Evolutionary conservation across 2,113 vertebrate species (phyloP), one percentile per base, ranked within the genome.

Genomic region (Ophthalmolycus amberensis): DNA sequence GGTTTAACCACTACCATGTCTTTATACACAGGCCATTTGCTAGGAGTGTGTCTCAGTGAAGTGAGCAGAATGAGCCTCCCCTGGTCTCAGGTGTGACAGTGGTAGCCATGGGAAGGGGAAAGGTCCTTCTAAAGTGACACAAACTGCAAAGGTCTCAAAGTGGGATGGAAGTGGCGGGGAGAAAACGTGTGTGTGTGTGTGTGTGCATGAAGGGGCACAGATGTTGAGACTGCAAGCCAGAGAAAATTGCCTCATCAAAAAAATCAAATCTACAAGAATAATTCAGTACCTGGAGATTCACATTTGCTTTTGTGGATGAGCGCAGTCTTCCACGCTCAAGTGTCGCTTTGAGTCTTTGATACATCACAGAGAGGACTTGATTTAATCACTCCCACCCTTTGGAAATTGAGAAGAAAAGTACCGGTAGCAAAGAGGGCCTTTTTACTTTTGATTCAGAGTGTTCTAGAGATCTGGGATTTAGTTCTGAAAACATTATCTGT

Each of bases 301-400:
- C 72, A 81, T 34, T 79, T 29, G 44, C 76, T 79, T 34, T 90
- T 84, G 85, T 84, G 85, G 77, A 91, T 89, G 75, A 82, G 66
- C 9, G 5, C 11, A 44, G 79, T 75, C 64, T 67, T 78, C 73
- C 32, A 25, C 2, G 5, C 38, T 54, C 71, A 38, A 66, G 48
- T 81, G 68, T 71, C 52, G 71, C 58, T 83, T 75, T 85, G 81
- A 72, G 58, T 82, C 71, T 79, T 59, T 77, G 84, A 88, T 79
- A 72, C 37, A 82, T 86, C 87, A 87, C 79, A 79, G 58, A 77
- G 50, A 67, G 71, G 54, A 78, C 90, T 72, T 75, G 69, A 87
- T 85, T 85, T 85, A 40, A 90, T 86, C 71, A 58, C 37, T 59
- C 34, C 15, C 62, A 75, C 70, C 66, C 69, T 80, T 86, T 80